Evolutionary conservation across 2,797 vertebrate genomes (phyloP).

Genomic region (Tangara arthus): DNA sequence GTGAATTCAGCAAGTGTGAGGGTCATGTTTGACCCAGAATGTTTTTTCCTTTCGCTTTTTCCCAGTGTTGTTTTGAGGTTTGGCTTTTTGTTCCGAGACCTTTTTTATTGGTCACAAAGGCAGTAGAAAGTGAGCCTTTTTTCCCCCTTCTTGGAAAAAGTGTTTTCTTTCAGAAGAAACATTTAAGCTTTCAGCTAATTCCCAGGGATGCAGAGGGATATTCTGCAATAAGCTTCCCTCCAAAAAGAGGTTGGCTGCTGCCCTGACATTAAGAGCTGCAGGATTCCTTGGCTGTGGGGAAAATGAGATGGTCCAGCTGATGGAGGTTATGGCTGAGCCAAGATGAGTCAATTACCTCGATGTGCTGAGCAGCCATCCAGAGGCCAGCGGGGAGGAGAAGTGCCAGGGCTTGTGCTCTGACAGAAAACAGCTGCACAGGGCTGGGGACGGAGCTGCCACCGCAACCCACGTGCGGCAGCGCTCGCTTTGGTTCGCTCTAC

Average conservation of each 20-base stretch:
- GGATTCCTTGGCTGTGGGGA: conserved; percentile 49
- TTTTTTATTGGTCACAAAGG: background rate
- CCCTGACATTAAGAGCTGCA: conserved; percentile 2
- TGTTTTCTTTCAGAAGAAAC: conserved; percentile 4
- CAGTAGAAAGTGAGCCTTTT: background rate
- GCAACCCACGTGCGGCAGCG: rapidly evolving
- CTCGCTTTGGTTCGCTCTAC: rapidly evolving
- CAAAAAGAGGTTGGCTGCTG: conserved; percentile 37
- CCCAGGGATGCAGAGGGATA: background rate
- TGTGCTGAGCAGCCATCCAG: conserved; percentile 50
- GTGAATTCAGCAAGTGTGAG: background rate
- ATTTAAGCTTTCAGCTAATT: conserved; percentile 28
- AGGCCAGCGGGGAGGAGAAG: background rate
- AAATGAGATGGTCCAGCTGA: conserved; percentile 64
- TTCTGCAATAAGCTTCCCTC: conserved; percentile 38
- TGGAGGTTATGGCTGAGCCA: conserved; percentile 56
- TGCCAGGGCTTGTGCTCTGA: background rate
- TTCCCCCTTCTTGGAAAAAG: background rate
- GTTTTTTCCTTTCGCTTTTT: background rate
- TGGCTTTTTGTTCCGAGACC: background rate
- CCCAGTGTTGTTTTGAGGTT: background rate
- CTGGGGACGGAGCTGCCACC: background rate
- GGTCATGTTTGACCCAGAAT: background rate
- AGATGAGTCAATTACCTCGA: conserved; percentile 56
- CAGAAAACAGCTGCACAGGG: conserved; percentile 41